phyloP scores from a whole-genome alignment of 2,888 invertebrate species.

The Ethmia dodecea region DNA sequence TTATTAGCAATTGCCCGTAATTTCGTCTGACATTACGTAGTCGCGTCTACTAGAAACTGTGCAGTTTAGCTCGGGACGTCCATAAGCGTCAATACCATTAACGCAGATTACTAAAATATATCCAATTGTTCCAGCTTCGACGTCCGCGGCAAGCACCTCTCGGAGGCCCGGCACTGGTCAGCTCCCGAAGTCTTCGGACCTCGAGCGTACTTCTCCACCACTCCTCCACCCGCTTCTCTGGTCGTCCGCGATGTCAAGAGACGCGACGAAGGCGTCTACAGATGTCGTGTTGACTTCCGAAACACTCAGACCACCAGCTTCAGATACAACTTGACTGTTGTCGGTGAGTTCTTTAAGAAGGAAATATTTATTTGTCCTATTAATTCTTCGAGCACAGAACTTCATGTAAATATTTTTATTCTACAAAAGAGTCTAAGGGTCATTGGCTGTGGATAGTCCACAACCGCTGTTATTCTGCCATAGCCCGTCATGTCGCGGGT shows the following conservation, averaged over 20 bases:
- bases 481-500: too few species aligned
- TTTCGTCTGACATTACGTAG: too few species aligned
- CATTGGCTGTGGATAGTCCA: too few species aligned
- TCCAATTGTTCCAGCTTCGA: slow-evolving; percentile 84
- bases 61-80: too few species aligned
- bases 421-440: too few species aligned
- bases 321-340: slow-evolving; percentile 92
- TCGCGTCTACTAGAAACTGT: too few species aligned
- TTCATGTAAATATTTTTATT: not conserved
- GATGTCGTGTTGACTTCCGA: slow-evolving; percentile 93
- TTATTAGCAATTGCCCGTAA: too few species aligned
- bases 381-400: too few species aligned
- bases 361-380: too few species aligned
- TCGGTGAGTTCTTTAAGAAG: slow-evolving; percentile 80
- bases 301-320: slow-evolving; percentile 93
- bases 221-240: slow-evolving; percentile 88
- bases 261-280: slow-evolving; percentile 92
- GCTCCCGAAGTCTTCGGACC: slow-evolving; percentile 91
- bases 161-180: slow-evolving; percentile 90
- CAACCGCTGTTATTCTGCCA: too few species aligned
- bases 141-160: slow-evolving; percentile 88
- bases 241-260: slow-evolving; percentile 87
- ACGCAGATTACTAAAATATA: not conserved
- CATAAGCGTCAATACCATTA: too few species aligned
- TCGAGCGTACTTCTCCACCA: slow-evolving; percentile 89